Conservation (phyloP, 2,888 invertebrate species). For the Luperina testacea region DNA sequence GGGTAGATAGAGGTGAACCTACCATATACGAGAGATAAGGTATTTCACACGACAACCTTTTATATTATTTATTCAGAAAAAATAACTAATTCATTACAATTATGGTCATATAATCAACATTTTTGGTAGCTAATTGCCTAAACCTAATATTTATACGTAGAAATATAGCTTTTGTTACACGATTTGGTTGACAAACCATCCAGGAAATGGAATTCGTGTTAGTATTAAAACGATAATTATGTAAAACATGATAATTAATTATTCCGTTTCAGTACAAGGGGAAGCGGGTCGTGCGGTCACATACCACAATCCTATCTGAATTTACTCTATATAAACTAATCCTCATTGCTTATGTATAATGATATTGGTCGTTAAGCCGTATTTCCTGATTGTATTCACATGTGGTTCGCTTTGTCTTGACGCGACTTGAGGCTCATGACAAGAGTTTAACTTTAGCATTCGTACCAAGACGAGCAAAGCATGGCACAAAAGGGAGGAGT, state of each 20-base stretch:
- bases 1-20: background rate
- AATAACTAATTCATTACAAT: background rate
- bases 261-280: conserved; percentile 31
- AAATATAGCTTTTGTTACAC: background rate
- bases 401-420: background rate
- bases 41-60: background rate
- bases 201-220: background rate
- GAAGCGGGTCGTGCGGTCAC: conserved; percentile 30
- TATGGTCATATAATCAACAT: background rate
- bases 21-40: background rate
- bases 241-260: conserved; percentile 12
- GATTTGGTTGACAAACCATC: background rate
- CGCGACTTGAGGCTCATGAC: no score
- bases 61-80: background rate
- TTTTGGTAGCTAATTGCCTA: background rate
- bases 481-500: background rate
- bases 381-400: conserved; percentile 7
- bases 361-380: conserved; percentile 2
- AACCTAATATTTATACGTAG: background rate
- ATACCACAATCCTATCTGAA: conserved; percentile 35
- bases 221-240: conserved; percentile 15
- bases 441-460: background rate
- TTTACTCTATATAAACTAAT: background rate
- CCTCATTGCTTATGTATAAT: conserved; percentile 13
- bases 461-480: background rate